Base-by-base conservation (phyloP, 2,888 invertebrate genomes). In the Noctua pronuba region DNA sequence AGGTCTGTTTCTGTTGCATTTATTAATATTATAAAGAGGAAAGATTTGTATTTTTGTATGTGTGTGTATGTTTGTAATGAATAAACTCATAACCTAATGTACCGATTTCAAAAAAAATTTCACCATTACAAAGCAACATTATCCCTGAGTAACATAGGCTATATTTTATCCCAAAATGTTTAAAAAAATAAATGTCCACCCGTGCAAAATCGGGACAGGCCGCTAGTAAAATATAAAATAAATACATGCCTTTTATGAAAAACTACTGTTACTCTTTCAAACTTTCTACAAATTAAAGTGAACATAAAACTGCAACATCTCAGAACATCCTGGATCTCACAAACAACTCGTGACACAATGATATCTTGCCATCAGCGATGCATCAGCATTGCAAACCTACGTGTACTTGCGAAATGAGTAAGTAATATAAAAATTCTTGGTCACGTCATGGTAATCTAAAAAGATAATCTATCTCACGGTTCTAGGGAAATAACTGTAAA, bases 401-500 rank as follows among this genome's bases (percentile, higher is more conserved):
- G n/a, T 66, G 74, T 86, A 81, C 83, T 87, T 88, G 89, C 91
- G 77, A 90, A 92, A 92, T 92, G 85, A 89, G 87, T 85, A 73
- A 72, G 75, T 90, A 89, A 88, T 90, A 90, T 87, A 86, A 86
- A 89, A 90, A 90, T 88, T 90, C 90, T 91, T 89, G 88, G 90
- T 89, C 91, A 92, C 90, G 92, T 93, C 91, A 89, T 85, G 77
- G 83, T 82, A 88, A 88, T 89, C 91, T 90, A 91, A 92, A 91
- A 90, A 94, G 95, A 96, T 95, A 91, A 95, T 95, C 95, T 91
- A 81, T 87, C 92, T 94, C 96, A 95, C 95, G 95, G 44, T 84
- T 92, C 91, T 92, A 91, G 85, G 80, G 91, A 92, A 73, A 69
- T 81, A 88, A 89, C 88, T 74, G 88, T 86, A 77, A 65, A 73